Base-by-base conservation (phyloP, 2,113 vertebrate genomes). In the Heteronetta atricapilla region DNA sequence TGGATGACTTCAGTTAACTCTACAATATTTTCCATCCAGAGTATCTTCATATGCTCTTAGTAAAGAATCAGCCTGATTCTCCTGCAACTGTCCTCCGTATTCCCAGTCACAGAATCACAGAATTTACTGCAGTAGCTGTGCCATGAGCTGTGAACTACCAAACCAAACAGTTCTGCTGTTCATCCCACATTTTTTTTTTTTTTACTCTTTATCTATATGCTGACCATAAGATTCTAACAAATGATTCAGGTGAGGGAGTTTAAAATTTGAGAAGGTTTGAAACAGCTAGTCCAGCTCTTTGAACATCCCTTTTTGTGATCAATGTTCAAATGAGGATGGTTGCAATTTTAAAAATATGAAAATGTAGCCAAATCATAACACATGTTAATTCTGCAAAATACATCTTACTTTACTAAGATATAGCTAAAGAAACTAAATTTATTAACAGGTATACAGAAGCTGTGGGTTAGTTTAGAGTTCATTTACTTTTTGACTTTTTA, bases 81-180 rank as follows among this genome's bases (percentile, higher is more conserved):
- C 18, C 22, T 72, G 36, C 13, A 40, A 42, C 70, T 0, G 0
- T 28, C 31, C 26, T 16, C 10, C 22, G 8, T 17, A 20, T 5
- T 44, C 11, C 11, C 2, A 31, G 8, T 29, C 72, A 68, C 7
- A 77, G 36, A 58, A 82, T 31, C 23, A 44, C 6, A 14, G 17
- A 82, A 29, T 15, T 29, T 70, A 55, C 3, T 36, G 1, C 20
- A 79, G 63, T 21, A 22, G 13, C 29, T 59, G 11, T 14, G 13
- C 11, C 38, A 6, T 4, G 21, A 56, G 2, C 6, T 38, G 25
- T 25, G 79, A 28, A 44, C 21, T 78, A 28, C 56, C 8, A 82
- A 56, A 82, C 14, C 16, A 10, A 3, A 18, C 8, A 34, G 17
- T 58, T 63, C 20, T 75, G 40, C 10, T 48, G 12, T 33, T 66